Percentiles rank a stretch among this genome's conserved stretches.
These are phyloP conservation scores for Brenthis ino DNA, from an alignment of 2,888 invertebrate species.

Conservation along the genomic window DNA sequence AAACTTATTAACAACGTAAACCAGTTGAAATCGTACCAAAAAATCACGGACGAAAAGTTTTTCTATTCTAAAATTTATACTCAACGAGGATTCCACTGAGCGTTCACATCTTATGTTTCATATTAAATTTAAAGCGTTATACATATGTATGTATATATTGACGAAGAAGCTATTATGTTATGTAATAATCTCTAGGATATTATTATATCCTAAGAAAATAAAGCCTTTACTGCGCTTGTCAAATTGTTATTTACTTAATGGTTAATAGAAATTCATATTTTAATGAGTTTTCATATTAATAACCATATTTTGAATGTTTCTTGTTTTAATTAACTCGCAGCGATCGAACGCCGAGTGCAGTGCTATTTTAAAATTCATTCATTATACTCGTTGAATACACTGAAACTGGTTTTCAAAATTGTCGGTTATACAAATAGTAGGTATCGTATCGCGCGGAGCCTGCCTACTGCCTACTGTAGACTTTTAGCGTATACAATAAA, in stretches of 20 bases:
- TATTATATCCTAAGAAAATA: too few relatives aligned
- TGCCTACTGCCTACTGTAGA: too few relatives aligned
- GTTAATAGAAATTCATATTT: not conserved
- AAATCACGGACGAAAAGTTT: conserved; percentile 22
- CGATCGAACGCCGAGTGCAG: not conserved
- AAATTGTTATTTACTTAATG: too few relatives aligned
- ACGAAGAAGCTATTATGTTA: too few relatives aligned
- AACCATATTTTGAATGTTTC: not conserved
- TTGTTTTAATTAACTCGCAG: not conserved
- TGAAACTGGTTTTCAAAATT: conserved; percentile 20
- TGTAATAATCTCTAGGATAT: too few relatives aligned
- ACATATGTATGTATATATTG: too few relatives aligned
- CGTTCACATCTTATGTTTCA: not conserved
- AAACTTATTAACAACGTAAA: conserved; percentile 35
- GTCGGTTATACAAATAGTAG: conserved; percentile 11
- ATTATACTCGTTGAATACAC: conserved; percentile 13
- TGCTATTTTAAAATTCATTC: conserved; percentile 17
- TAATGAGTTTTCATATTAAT: not conserved
- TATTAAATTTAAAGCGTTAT: not conserved
- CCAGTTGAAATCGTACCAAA: conserved; percentile 32
- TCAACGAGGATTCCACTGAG: not conserved
- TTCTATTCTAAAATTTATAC: conserved; percentile 23
- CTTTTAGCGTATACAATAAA: too few relatives aligned
- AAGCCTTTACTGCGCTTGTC: too few relatives aligned
- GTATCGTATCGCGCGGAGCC: too few relatives aligned